A percentile compares a stretch with the other conserved stretches of the same genome.
These are phyloP conservation scores for Falco naumanni DNA, from an alignment of 2,797 vertebrate genomes.

Conservation along the genomic window DNA sequence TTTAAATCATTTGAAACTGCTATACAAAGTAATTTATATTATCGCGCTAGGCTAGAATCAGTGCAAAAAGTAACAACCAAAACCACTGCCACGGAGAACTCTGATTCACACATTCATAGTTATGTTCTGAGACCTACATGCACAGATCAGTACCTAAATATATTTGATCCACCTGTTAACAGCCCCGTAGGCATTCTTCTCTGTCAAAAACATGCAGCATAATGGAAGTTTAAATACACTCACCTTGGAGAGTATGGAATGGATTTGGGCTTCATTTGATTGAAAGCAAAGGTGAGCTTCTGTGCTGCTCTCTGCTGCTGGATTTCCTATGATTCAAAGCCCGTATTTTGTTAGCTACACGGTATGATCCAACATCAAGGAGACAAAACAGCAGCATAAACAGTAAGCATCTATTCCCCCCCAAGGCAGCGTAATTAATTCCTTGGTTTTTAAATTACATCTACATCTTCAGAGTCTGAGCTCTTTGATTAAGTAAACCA, in stretches of 20 bases:
- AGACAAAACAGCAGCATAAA: not conserved
- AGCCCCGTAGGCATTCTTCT: not conserved
- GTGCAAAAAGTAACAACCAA: not conserved
- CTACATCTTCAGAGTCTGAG: not conserved
- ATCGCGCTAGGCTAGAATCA: not conserved
- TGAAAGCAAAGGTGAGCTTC: conserved; percentile 98
- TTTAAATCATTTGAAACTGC: not conserved
- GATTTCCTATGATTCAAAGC: conserved; percentile 87
- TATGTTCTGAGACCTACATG: not conserved
- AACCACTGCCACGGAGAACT: not conserved
- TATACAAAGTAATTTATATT: not conserved
- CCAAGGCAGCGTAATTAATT: not conserved
- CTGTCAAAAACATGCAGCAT: not conserved
- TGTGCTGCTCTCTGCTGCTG: conserved; percentile 98
- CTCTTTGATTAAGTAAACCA: not conserved
- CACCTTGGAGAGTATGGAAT: conserved; percentile 98
- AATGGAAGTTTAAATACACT: not conserved
- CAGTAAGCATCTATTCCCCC: not conserved
- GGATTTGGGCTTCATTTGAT: conserved; percentile 96
- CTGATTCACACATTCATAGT: not conserved
- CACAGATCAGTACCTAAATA: not conserved
- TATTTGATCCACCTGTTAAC: not conserved
- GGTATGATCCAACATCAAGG: not conserved
- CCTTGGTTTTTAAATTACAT: not conserved
- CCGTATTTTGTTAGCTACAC: not conserved